phyloP scores from a whole-genome alignment of 2,888 invertebrate genomes.

The Hirtodrosophila alboralis region DNA sequence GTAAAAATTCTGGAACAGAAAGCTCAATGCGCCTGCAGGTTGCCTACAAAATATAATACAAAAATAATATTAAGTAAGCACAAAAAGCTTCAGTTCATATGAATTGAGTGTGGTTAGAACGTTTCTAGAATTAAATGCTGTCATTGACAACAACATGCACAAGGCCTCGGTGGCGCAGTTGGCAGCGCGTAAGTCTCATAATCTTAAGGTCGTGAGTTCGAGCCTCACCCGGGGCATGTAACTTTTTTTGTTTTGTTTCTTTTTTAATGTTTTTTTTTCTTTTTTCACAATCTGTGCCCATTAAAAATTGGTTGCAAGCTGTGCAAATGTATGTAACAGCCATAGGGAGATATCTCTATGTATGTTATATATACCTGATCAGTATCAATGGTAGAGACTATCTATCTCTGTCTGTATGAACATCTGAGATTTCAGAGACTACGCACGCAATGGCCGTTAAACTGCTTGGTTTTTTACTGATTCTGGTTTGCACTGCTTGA shows the following conservation, averaged over 20 bases:
- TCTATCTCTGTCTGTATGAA: too few relatives aligned
- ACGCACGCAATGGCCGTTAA: too few relatives aligned
- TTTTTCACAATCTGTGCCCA: too few relatives aligned
- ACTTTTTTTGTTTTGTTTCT: slow-evolving; percentile 32
- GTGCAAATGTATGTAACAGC: too few relatives aligned
- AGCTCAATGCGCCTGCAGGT: slow-evolving; percentile 45
- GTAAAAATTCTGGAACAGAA: slow-evolving; percentile 20
- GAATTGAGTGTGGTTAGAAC: slow-evolving; percentile 36
- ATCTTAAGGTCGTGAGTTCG: slow-evolving; percentile 84
- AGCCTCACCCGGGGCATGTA: slow-evolving; percentile 83
- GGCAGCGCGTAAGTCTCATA: slow-evolving; percentile 85
- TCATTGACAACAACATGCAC: slow-evolving; percentile 56
- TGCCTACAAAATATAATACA: slow-evolving; percentile 19
- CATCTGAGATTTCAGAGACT: too few relatives aligned
- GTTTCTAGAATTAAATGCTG: slow-evolving; percentile 20
- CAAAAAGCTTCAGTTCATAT: slow-evolving; percentile 25
- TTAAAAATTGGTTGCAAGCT: too few relatives aligned
- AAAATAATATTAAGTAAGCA: slow-evolving; percentile 7
- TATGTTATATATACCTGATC: too few relatives aligned
- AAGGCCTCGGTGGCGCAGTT: slow-evolving; percentile 84
- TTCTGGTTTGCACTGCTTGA: slow-evolving; percentile 36
- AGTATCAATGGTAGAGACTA: too few relatives aligned
- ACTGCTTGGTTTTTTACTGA: too few relatives aligned
- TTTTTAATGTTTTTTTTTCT: slow-evolving; percentile 17
- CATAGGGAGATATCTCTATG: too few relatives aligned